Evolutionary conservation across 23 tunicate genomes (phyloP), one percentile per base, ranked within the genome.

Genomic region (Halocynthia aurantium): DNA sequence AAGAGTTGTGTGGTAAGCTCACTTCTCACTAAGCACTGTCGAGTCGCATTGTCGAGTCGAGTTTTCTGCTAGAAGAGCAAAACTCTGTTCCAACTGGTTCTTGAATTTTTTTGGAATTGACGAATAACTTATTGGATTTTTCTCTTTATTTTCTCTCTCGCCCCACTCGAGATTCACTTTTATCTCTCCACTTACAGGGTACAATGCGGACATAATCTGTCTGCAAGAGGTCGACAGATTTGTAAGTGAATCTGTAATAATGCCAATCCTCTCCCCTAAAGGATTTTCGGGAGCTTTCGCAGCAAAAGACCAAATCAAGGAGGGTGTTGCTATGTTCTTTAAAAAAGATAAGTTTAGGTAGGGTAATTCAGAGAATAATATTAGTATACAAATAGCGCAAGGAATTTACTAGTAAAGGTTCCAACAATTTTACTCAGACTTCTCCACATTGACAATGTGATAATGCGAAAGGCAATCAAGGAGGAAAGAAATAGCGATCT

Each of bases 181-280:
- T 13, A 0, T 82, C 75, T 7, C 17, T 67, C 55, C 11, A 10
- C 64, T 22, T 77, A 8, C 52, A 90, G 98, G 93, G 55, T 96
- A 96, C 80, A 97, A 90, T 55, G 77, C 98, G 2, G 99, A 96
- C 66, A 70, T 96, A 50, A 61, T 96, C 7, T 89, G 86, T 57
- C 83, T 96, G 8, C 99, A 96, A 76, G 99, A 96, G 65, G 88
- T 89, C 19, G 99, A 96, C 61, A 64, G 88, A 19, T 78, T 73
- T 58, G 88, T 86, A 7, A 86, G 78, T 69, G 88, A 92, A 55
- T 78, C 84, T 8, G 19, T 62, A 53, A 62, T 85, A 58, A 77
- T 88, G 57, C 83, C 92, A 18, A 70, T 73, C 8, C 73, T 92
- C 85, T 80, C 80, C 8, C 44, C 86, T 15, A 69, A 83, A 53